Evolutionary conservation across 30 jellyfish, hydroid and myxozoan genomes (phyloP).

Genomic region (Turritopsis rubra): DNA sequence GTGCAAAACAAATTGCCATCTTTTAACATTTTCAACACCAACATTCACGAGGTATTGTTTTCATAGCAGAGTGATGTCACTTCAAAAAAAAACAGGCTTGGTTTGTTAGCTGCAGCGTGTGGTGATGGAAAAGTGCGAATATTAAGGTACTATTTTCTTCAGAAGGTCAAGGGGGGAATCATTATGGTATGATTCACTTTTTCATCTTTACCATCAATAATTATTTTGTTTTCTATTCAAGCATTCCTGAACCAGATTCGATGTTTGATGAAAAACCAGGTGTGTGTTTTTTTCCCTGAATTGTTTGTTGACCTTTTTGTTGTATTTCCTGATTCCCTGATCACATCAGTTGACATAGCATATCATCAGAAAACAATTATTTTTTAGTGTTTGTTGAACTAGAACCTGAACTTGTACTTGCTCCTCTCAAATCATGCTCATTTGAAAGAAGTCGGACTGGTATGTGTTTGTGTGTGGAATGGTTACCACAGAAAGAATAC

Average conservation of each 20-base stretch:
- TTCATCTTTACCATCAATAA: background rate
- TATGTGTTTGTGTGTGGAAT: constrained; percentile 35
- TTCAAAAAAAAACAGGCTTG: constrained; percentile 31
- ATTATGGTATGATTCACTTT: background rate
- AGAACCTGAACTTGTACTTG: constrained; percentile 39
- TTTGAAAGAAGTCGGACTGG: background rate
- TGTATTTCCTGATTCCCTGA: too few species aligned
- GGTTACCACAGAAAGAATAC: constrained; percentile 51
- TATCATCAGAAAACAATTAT: too few species aligned
- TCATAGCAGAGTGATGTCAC: constrained; percentile 6
- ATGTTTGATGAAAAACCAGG: background rate
- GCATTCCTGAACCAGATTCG: constrained; percentile 50
- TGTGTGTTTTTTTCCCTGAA: background rate
- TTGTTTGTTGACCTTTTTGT: background rate
- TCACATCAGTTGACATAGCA: too few species aligned
- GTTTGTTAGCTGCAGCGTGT: constrained; percentile 53
- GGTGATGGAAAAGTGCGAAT: constrained; percentile 55
- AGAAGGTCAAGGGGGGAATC: background rate
- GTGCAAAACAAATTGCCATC: background rate
- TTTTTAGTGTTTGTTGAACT: constrained; percentile 18
- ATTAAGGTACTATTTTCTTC: constrained; percentile 29
- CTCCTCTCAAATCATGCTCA: constrained; percentile 19
- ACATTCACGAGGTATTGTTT: background rate
- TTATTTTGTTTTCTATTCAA: background rate
- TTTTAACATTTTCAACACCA: background rate